phyloP scores from a whole-genome alignment of 92 coral and sea anemone species.

The Diadumene lineata region DNA sequence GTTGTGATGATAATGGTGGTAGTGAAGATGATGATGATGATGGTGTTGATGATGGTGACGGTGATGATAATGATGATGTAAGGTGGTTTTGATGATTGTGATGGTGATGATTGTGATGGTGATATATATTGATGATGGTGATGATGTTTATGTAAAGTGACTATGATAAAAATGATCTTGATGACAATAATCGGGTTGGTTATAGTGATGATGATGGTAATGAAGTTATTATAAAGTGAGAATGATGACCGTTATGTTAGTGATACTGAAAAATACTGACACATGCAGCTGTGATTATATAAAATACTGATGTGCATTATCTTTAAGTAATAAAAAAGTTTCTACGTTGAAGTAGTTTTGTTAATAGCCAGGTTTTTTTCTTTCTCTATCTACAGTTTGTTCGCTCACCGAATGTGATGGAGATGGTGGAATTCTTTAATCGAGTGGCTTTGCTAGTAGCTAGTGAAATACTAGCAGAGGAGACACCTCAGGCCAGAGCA shows the following conservation, averaged over 20 bases:
- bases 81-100: background rate
- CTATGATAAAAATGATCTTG: background rate
- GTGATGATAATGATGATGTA: background rate
- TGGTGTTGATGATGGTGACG: background rate
- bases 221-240: background rate
- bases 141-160: too few species aligned
- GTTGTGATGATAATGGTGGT: background rate
- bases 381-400: conserved; percentile 58
- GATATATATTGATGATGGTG: background rate
- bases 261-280: too few species aligned
- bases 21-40: background rate
- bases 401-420: conserved; percentile 95
- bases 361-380: too few species aligned
- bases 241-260: background rate
- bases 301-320: too few species aligned
- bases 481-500: conserved; percentile 73
- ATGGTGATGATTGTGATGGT: background rate
- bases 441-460: conserved; percentile 93
- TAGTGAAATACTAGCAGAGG: conserved; percentile 86
- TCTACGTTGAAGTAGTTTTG: too few species aligned
- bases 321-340: too few species aligned
- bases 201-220: background rate
- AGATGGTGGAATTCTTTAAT: conserved; percentile 96
- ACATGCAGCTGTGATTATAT: too few species aligned
- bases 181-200: background rate